Base-by-base conservation (phyloP, 2,888 invertebrate species). In the Nematopogon swammerdamellus region DNA sequence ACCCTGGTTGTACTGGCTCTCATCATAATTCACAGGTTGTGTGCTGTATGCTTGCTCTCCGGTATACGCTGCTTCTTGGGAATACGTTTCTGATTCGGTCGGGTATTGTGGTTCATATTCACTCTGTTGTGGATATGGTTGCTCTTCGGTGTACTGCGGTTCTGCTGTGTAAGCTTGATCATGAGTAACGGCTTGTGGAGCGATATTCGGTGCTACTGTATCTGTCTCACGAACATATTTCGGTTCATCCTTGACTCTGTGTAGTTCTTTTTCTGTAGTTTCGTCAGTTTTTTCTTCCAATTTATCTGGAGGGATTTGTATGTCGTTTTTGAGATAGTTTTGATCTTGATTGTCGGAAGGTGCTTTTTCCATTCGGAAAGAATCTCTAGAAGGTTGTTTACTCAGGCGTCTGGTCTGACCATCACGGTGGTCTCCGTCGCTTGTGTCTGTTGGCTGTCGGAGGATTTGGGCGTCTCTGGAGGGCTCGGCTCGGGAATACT, bases 401-500 rank as follows among this genome's bases (percentile, higher is more conserved):
- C 56, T 50, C 61, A 64, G 54, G 58, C 53, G 51, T 59, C 58
- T 59, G 59, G 54, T 62, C 54, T 29, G 65, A 59, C 51, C 50
- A 54, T 60, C 60, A n/a, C 63, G 20, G 57, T 60, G 56, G 17
- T 47, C 42, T 50, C 53, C 44, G 54, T 49, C 49, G 57, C 63
- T 57, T 60, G 60, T 47, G 60, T 59, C 55, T 61, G 63, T 43
- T 44, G 51, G 30, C 49, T 51, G 44, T 48, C 50, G 8, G 19
- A 44, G 44, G 50, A 50, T 16, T 42, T 45, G 11, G 71, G 75
- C 1, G 72, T 70, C 48, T 68, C 70, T 54, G 73, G 75, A 18
- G 79, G 79, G 51, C 65, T 74, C 64, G 73, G 55, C 58, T 75
- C 77, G 47, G 75, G 74, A 44, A 77, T 75, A 46, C 64, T 68